Percentiles rank a stretch among this genome's conserved stretches.
Conservation (phyloP, 2,888 invertebrate genomes). For the Neoascia interrupta region DNA sequence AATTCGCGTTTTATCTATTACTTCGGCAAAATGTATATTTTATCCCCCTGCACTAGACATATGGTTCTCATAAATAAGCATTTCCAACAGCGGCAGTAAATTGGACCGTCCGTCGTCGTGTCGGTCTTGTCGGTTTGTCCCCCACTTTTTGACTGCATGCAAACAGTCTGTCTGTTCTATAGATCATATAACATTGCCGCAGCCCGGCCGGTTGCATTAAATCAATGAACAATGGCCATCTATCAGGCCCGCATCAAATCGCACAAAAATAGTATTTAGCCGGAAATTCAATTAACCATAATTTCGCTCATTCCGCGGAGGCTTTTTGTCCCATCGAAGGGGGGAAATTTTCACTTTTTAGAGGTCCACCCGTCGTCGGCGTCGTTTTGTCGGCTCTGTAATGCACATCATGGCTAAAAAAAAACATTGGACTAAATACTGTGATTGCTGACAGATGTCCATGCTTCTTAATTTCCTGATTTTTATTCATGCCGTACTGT, state of each 20-base stretch:
- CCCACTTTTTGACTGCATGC: no score
- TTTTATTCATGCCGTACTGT: background rate
- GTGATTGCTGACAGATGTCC: constrained; percentile 38
- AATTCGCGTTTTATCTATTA: constrained; percentile 19
- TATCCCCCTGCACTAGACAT: constrained; percentile 12
- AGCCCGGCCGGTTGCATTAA: constrained; percentile 48
- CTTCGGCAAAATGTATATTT: background rate
- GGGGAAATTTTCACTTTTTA: no score
- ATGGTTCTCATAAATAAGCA: constrained; percentile 54
- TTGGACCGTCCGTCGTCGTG: no score
- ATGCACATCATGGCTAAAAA: no score
- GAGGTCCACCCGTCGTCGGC: constrained; percentile 22
- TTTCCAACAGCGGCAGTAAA: constrained; percentile 3
- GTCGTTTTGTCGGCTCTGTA: no score
- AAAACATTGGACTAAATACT: no score
- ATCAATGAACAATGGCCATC: constrained; percentile 65
- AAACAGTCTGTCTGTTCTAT: constrained; percentile 7
- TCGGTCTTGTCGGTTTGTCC: no score
- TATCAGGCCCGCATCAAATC: constrained; percentile 59
- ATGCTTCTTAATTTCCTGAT: constrained; percentile 12
- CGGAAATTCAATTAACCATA: constrained; percentile 67
- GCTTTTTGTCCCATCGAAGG: constrained; percentile 4
- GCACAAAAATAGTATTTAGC: constrained; percentile 51
- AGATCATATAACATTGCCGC: constrained; percentile 10
- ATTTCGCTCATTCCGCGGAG: constrained; percentile 28